A percentile compares a stretch with the other conserved stretches of the same genome.
phyloP scores from a whole-genome alignment of 2,797 vertebrate genomes.

The Tinamus major region DNA sequence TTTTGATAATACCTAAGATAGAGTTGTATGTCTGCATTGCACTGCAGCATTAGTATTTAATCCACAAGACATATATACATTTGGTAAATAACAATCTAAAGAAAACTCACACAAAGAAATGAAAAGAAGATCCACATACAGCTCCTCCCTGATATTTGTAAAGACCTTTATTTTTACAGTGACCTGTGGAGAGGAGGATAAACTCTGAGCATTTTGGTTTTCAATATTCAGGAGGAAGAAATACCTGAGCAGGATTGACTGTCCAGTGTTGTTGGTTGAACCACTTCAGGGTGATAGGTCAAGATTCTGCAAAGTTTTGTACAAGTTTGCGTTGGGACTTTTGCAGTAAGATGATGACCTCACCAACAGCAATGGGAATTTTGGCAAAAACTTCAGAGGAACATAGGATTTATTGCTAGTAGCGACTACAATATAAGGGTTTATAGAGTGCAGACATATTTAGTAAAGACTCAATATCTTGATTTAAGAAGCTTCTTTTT shows the following conservation, averaged over 20 bases:
- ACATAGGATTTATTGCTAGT: neutral
- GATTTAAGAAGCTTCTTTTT: neutral
- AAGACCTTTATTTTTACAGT: neutral
- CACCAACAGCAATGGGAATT: neutral
- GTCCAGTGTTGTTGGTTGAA: rapidly evolving
- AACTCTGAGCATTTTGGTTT: neutral
- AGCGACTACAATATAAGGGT: neutral
- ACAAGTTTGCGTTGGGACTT: neutral
- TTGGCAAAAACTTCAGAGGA: neutral
- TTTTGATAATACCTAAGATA: neutral
- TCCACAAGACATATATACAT: neutral
- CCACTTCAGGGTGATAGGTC: neutral
- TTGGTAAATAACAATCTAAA: neutral
- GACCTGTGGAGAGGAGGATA: neutral
- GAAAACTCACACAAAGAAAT: neutral
- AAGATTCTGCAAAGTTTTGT: neutral
- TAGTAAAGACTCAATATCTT: neutral
- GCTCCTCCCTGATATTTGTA: neutral
- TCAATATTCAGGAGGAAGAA: neutral
- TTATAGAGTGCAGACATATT: neutral
- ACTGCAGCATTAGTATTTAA: neutral
- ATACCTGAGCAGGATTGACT: neutral
- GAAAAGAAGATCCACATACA: neutral
- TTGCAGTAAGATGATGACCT: neutral
- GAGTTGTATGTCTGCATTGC: neutral